Evolutionary conservation across 2,797 vertebrate species (phyloP).

Genomic region (Pseudocheirus occidentalis): DNA sequence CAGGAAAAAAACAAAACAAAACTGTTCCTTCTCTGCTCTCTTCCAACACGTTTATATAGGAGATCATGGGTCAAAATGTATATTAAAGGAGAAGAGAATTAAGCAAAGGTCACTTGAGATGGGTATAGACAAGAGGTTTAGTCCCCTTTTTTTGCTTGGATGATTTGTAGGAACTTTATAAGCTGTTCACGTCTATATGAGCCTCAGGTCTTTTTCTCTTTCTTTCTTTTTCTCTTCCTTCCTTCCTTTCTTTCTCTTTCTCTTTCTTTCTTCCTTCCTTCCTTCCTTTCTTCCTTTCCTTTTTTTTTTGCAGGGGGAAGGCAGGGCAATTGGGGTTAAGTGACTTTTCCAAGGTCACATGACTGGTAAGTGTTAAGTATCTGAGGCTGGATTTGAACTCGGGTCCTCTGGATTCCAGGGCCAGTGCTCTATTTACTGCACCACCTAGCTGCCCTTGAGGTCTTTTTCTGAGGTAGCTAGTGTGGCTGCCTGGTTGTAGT

Average conservation of each 20-base stretch:
- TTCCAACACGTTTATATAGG: background rate
- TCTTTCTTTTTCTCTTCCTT: too few relatives aligned
- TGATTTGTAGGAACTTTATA: background rate
- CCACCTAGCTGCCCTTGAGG: too few relatives aligned
- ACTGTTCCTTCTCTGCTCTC: background rate
- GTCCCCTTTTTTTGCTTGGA: background rate
- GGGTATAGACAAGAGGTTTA: background rate
- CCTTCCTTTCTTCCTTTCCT: too few relatives aligned
- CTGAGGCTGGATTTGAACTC: too few relatives aligned
- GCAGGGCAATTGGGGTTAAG: too few relatives aligned
- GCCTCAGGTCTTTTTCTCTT: background rate
- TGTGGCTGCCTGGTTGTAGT: background rate
- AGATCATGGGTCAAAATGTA: background rate
- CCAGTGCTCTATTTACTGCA: too few relatives aligned
- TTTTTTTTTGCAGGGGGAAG: too few relatives aligned
- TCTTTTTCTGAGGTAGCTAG: background rate
- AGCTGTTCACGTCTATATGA: background rate
- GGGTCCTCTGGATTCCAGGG: too few relatives aligned
- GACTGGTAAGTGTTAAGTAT: too few relatives aligned
- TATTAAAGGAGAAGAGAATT: background rate
- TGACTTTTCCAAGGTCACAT: too few relatives aligned
- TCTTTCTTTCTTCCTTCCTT: too few relatives aligned
- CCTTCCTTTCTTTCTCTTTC: background rate
- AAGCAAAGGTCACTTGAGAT: background rate
- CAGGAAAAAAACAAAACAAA: background rate